A percentile compares a stretch with the other conserved stretches of the same genome.
Evolutionary conservation across 2,113 vertebrate genomes (phyloP).

Genomic region (Pyxicephalus adspersus): DNA sequence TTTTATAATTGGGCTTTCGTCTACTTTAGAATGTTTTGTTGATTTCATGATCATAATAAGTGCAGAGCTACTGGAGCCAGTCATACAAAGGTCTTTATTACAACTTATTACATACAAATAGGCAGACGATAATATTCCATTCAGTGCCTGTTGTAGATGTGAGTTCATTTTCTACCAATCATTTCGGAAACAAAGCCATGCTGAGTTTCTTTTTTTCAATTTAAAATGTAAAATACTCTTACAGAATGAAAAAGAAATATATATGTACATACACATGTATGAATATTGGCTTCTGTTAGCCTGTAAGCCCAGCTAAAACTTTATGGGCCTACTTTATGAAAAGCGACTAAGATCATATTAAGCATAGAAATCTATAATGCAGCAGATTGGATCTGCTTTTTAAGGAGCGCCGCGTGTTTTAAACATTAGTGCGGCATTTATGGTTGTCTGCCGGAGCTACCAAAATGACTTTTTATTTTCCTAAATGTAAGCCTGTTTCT

Average conservation of each 20-base stretch:
- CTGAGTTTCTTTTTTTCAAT: conserved; percentile 21
- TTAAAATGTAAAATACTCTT: not conserved
- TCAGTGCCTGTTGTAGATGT: conserved; percentile 3
- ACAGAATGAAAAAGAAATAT: too few species aligned
- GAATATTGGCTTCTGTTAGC: conserved; percentile 49
- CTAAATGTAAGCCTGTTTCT: conserved; percentile 11
- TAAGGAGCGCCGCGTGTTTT: conserved; percentile 43
- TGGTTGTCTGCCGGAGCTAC: conserved; percentile 5
- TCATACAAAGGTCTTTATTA: not conserved
- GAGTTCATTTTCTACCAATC: conserved; percentile 18
- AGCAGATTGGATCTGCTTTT: conserved; percentile 32
- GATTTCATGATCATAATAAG: too few species aligned
- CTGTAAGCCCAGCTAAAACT: conserved; percentile 19
- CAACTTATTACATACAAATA: conserved; percentile 9
- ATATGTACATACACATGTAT: too few species aligned
- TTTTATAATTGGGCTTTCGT: too few species aligned
- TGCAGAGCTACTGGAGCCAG: not conserved
- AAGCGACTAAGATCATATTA: conserved; percentile 26
- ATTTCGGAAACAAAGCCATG: conserved; percentile 23
- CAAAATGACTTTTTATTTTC: conserved; percentile 48
- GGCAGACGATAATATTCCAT: conserved; percentile 10
- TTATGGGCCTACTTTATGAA: conserved; percentile 51
- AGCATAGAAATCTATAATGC: conserved; percentile 16
- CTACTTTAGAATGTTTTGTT: too few species aligned
- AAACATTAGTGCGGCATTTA: conserved; percentile 43